Evolutionary conservation across 2,797 vertebrate genomes (phyloP).

Genomic region (Epinephelus coioides): DNA sequence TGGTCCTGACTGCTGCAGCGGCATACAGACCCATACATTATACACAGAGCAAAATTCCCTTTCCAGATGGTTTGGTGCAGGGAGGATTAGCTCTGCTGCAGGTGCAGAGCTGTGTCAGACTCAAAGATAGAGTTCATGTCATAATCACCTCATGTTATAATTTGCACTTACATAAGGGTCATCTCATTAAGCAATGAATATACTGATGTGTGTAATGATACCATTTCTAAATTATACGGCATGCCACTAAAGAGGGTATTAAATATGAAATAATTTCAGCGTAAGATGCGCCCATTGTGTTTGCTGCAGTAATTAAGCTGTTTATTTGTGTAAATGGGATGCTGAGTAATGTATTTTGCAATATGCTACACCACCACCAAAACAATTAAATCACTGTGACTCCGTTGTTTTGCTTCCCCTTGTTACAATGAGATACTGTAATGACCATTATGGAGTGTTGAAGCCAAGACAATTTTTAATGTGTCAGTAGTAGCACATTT

Average conservation of each 20-base stretch:
- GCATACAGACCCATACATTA: slow-evolving; percentile 65
- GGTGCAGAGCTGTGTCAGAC: slow-evolving; percentile 45
- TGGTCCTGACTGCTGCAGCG: slow-evolving; percentile 55
- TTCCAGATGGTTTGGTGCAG: slow-evolving; percentile 78
- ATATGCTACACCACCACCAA: slow-evolving; percentile 26
- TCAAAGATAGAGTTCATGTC: slow-evolving; percentile 37
- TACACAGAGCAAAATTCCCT: slow-evolving; percentile 63
- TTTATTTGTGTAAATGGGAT: slow-evolving; percentile 41
- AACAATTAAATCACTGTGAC: slow-evolving; percentile 57
- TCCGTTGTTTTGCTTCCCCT: slow-evolving; percentile 67
- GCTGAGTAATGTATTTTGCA: slow-evolving; percentile 65
- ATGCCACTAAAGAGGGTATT: slow-evolving; percentile 40
- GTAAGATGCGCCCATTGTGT: slow-evolving; percentile 36
- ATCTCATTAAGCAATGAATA: slow-evolving; percentile 45
- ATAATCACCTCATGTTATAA: slow-evolving; percentile 36
- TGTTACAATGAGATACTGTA: slow-evolving; percentile 50
- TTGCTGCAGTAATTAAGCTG: slow-evolving; percentile 50
- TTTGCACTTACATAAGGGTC: slow-evolving; percentile 29
- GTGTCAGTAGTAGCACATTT: slow-evolving; percentile 78
- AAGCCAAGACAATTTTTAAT: slow-evolving; percentile 65
- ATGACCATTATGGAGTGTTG: slow-evolving; percentile 48
- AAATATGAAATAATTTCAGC: slow-evolving; percentile 33
- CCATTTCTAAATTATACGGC: slow-evolving; percentile 54
- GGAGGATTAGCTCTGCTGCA: slow-evolving; percentile 62
- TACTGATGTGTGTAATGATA: slow-evolving; percentile 18